These are phyloP conservation scores for Cryptomyrus ogoouensis DNA, from an alignment of 2,113 vertebrate species.

Conservation along the genomic window DNA sequence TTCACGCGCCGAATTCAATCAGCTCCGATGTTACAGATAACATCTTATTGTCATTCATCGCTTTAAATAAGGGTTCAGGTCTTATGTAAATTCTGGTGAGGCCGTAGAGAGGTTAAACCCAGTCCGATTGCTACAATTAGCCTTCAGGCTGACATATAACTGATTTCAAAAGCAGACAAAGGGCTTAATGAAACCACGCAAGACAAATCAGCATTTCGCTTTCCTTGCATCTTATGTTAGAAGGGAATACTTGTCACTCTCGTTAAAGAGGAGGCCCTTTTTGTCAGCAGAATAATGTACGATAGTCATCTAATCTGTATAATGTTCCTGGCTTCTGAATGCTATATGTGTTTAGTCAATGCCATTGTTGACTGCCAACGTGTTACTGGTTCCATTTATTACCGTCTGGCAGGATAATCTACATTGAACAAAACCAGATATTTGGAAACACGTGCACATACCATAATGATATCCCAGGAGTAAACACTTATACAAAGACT, in stretches of 20 bases:
- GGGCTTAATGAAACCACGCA: slow-evolving; percentile 16
- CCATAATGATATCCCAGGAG: slow-evolving; percentile 40
- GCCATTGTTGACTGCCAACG: slow-evolving; percentile 45
- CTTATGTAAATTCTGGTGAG: not conserved
- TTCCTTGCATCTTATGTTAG: slow-evolving; percentile 28
- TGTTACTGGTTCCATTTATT: slow-evolving; percentile 48
- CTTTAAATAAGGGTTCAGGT: not conserved
- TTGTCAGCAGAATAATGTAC: slow-evolving; percentile 13
- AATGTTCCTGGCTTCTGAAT: slow-evolving; percentile 17
- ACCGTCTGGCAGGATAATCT: slow-evolving; percentile 38
- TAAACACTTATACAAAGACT: slow-evolving; percentile 48
- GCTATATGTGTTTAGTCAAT: slow-evolving; percentile 13
- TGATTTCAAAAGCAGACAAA: not conserved
- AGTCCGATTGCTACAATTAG: slow-evolving; percentile 2
- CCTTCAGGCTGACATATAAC: slow-evolving; percentile 1
- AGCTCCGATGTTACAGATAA: not conserved
- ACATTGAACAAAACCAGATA: slow-evolving; percentile 46
- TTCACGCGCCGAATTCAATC: not conserved
- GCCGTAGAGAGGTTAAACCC: not conserved
- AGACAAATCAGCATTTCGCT: slow-evolving; percentile 12
- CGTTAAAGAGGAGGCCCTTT: slow-evolving; percentile 19
- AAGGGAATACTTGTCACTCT: slow-evolving; percentile 10
- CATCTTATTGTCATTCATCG: not conserved
- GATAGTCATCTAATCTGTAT: slow-evolving; percentile 12
- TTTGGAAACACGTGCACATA: slow-evolving; percentile 37